Conservation (phyloP, 2,797 vertebrate species). For the Ctenosaura bakeri region DNA sequence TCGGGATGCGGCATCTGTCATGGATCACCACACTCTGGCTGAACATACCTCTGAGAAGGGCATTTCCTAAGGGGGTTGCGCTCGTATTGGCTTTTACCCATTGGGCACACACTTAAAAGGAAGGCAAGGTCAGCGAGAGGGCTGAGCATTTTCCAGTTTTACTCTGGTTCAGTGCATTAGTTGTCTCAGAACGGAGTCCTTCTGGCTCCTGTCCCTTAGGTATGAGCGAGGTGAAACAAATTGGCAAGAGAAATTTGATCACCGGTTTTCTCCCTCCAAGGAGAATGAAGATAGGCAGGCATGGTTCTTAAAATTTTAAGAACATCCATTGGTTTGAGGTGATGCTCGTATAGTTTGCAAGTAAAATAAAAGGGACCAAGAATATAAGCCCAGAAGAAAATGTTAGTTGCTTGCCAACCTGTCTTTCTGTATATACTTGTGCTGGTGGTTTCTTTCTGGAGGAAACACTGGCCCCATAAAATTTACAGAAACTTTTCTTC, state of each 20-base stretch:
- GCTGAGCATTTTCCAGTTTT: neutral
- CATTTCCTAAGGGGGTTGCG: rapidly evolving
- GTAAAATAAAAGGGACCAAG: neutral
- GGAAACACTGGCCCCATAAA: neutral
- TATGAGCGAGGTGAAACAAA: neutral
- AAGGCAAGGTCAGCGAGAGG: neutral
- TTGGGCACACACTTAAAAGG: too few relatives aligned
- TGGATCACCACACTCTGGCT: rapidly evolving
- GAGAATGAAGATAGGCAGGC: neutral
- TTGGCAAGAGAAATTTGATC: neutral
- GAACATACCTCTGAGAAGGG: constrained; percentile 4
- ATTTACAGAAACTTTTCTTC: neutral
- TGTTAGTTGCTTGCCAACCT: neutral
- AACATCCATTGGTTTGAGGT: neutral
- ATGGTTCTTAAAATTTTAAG: too few relatives aligned
- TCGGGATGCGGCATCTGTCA: constrained; percentile 18
- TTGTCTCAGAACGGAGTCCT: neutral
- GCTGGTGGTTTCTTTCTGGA: neutral
- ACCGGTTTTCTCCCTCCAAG: neutral
- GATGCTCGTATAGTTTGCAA: neutral
- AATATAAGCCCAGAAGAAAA: neutral
- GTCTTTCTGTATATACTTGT: neutral
- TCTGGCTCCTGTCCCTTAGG: neutral
- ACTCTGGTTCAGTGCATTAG: neutral
- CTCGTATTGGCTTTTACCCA: neutral